Evolutionary conservation across 2,888 invertebrate species (phyloP), one percentile per base, ranked within the genome.

Genomic region (Brachyptera putata): DNA sequence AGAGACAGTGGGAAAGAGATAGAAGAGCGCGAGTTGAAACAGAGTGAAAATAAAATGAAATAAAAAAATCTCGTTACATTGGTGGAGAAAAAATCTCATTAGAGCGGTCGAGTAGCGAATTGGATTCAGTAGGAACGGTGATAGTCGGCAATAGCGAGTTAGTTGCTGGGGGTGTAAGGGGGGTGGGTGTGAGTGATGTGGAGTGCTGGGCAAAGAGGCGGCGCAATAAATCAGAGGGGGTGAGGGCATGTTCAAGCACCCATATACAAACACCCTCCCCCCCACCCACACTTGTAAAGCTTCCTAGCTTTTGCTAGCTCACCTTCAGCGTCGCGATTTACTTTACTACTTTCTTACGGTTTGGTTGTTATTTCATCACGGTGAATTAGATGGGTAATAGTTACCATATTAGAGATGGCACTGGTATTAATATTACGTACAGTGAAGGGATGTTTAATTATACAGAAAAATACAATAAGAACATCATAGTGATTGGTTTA

Each of bases 51-150:
- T 53, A 21, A 50, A 58, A 26, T 58, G 58, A 58, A 58, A 58
- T 58, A 58, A 58, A 58, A 57, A 61, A 63, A 63, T 63, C 61
- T 63, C 63, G 61, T 63, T 61, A 58, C 58, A 63, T 63, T 58
- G 61, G 61, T 58, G 61, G 25, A 34, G 37, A 56, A 61, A 60
- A 61, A 63, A 63, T 63, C 63, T 63, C 63, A 63, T 63, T 63
- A 63, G 61, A 58, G 57, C 57, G 61, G 61, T 61, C 48, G 56
- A 49, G 61, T 57, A 49, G 61, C 61, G 53, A 53, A 53, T 53
- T 53, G 53, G 53, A 53, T 53, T 22, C 53, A 30, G 53, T 30
- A 1, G 50, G 26, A 22, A 21, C 36, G 36, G 53, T 53, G 53
- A 53, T 53, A 53, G 53, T 46, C 22, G 21, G 22, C 46, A n/a